Conservation (phyloP, 2,888 invertebrate species). For the Apamea epomidion region DNA sequence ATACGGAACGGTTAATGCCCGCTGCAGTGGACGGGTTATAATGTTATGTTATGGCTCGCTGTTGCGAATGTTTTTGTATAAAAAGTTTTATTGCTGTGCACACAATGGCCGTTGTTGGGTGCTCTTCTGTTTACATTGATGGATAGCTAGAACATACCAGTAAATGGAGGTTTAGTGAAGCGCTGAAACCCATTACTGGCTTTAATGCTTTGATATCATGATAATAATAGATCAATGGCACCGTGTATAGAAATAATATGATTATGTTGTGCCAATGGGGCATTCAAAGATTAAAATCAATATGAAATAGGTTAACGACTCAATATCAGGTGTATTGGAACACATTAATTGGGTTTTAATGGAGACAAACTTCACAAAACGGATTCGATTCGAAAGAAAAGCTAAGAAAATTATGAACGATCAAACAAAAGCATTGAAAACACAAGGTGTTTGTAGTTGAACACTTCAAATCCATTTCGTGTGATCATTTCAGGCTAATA, state of each 20-base stretch:
- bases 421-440: not conserved
- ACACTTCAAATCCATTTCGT: constrained; percentile 12
- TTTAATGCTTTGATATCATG: constrained; percentile 27
- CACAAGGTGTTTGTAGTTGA: not conserved
- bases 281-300: not conserved
- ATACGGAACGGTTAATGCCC: constrained; percentile 42
- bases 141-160: constrained; percentile 17
- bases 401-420: not conserved
- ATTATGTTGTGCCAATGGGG: not conserved
- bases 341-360: not conserved
- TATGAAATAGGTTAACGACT: not conserved
- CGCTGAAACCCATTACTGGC: constrained; percentile 28
- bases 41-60: constrained; percentile 52
- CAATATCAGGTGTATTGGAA: not conserved
- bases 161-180: constrained; percentile 22
- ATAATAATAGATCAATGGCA: constrained; percentile 15
- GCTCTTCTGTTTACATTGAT: constrained; percentile 42
- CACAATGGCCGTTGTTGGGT: constrained; percentile 48
- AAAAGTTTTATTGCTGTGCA: constrained; percentile 56
- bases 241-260: not conserved
- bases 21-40: constrained; percentile 54
- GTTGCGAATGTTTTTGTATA: constrained; percentile 60
- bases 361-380: not conserved
- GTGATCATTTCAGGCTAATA: not conserved
- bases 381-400: not conserved